These are phyloP conservation scores for Tetragonula carbonaria DNA, from an alignment of 2,888 invertebrate genomes.

Conservation along the genomic window DNA sequence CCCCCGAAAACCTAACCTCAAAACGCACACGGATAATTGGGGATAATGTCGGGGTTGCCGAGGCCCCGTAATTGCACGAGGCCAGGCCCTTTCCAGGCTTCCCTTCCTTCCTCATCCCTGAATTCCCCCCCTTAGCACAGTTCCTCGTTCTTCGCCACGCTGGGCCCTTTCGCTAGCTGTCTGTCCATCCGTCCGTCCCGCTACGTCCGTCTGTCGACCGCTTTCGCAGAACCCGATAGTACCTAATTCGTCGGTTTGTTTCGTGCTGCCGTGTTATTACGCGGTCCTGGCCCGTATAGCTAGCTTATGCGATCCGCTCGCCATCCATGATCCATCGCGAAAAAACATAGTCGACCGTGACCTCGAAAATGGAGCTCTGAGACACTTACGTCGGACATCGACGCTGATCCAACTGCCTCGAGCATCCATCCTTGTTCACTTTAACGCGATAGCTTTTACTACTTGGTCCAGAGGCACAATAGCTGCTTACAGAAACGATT, in stretches of 20 bases:
- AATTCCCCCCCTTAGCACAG: slow-evolving; percentile 43
- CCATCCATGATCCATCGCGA: slow-evolving; percentile 56
- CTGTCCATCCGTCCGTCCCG: slow-evolving; percentile 68
- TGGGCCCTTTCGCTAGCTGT: slow-evolving; percentile 71
- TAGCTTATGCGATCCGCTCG: slow-evolving; percentile 50
- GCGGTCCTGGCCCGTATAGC: slow-evolving; percentile 66
- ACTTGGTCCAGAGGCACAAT: neutral
- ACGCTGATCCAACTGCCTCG: slow-evolving; percentile 15
- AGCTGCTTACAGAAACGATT: neutral
- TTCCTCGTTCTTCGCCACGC: slow-evolving; percentile 65
- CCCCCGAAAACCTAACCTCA: slow-evolving; percentile 80
- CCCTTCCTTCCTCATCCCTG: slow-evolving; percentile 50
- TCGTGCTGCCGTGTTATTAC: slow-evolving; percentile 81
- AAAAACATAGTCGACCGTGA: slow-evolving; percentile 56
- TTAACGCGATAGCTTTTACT: slow-evolving; percentile 6
- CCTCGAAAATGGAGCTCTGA: slow-evolving; percentile 54
- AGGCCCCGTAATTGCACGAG: slow-evolving; percentile 81
- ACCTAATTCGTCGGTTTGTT: slow-evolving; percentile 80
- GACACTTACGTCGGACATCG: slow-evolving; percentile 30
- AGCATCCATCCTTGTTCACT: neutral
- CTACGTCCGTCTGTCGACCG: slow-evolving; percentile 76
- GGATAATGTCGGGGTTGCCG: slow-evolving; percentile 82
- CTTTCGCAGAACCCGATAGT: slow-evolving; percentile 80
- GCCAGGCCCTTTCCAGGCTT: slow-evolving; percentile 74
- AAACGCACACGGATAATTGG: slow-evolving; percentile 83